These are phyloP conservation scores for Lepidochitona cinerea DNA, from an alignment of 2,888 invertebrate genomes.

Conservation along the genomic window DNA sequence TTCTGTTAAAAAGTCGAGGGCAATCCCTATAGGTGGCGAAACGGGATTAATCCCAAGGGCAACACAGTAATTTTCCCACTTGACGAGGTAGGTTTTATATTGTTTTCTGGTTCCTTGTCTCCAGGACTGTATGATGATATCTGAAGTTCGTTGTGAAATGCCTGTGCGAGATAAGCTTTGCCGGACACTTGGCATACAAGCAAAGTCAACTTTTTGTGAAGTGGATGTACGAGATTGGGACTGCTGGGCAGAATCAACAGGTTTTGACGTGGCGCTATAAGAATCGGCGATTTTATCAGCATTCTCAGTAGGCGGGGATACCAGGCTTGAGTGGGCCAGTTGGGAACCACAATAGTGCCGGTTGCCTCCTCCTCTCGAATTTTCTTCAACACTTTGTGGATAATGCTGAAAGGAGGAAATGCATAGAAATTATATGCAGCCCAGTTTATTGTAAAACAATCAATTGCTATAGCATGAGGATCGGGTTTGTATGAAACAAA, in stretches of 20 bases:
- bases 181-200: slow-evolving; percentile 14
- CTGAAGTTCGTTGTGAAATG: slow-evolving; percentile 6
- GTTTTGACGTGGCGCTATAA: no score
- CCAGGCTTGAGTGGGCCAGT: slow-evolving; percentile 25
- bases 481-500: no score
- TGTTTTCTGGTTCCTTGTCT: slow-evolving; percentile 25
- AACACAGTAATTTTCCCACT: slow-evolving; percentile 32
- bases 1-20: slow-evolving; percentile 23
- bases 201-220: slow-evolving; percentile 9
- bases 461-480: no score
- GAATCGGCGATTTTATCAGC: no score
- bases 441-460: no score
- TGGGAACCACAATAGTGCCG: slow-evolving; percentile 14
- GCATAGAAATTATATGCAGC: no score
- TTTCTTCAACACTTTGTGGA: slow-evolving; percentile 14
- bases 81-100: slow-evolving; percentile 26
- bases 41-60: slow-evolving; percentile 24
- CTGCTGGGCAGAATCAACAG: slow-evolving; percentile 1
- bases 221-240: background rate
- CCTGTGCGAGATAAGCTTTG: background rate
- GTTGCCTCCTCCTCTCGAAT: slow-evolving; percentile 12
- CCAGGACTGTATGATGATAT: slow-evolving; percentile 32
- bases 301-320: slow-evolving; percentile 12
- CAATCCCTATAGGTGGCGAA: slow-evolving; percentile 23
- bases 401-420: no score